Evolutionary conservation across 2,113 vertebrate genomes (phyloP), one percentile per base, ranked within the genome.

Genomic region (Scytalopus superciliaris): DNA sequence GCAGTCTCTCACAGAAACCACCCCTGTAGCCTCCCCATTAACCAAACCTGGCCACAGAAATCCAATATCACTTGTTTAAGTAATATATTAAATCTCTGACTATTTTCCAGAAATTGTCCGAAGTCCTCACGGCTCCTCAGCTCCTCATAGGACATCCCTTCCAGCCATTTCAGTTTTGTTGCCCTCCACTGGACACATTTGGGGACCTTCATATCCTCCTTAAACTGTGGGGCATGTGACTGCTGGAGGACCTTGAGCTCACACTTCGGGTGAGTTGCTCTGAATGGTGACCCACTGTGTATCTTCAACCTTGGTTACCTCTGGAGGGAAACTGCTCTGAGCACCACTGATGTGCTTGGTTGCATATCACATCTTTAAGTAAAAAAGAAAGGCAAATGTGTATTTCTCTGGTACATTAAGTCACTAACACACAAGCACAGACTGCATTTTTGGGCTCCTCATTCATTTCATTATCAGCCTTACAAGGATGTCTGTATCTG

Each of bases 181-280:
- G 10, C 57, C 37, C 27, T 89, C 22, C 33, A 33, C 50, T 57
- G 37, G 14, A 22, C 1, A 2, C 2, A n/a, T 40, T 30, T 15
- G 27, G 63, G 30, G 35, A 87, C 6, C 19, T 63, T 63, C 28
- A 53, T 15, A 78, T 45, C 47, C 28, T 59, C 52, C 31, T 47
- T 14, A 45, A n/a, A 45, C 16, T 45, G 47, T n/a, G n/a, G n/a
- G n/a, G 19, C 33, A 83, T 39, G 35, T 72, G 70, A 23, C 44
- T 59, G 59, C 28, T 82, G 52, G 18, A 67, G 35, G 19, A 80
- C 24, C 27, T 39, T 12, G 33, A 39, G 50, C 25, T 59, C 55
- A 27, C 0, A 0, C 14, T 56, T 44, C 37, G 19, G 11, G 5
- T 60, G 49, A 80, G 16, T 13, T 84, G 57, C 5, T 57, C 42